Conservation (phyloP, 2,797 vertebrate genomes). For the Sarcophilus harrisii region DNA sequence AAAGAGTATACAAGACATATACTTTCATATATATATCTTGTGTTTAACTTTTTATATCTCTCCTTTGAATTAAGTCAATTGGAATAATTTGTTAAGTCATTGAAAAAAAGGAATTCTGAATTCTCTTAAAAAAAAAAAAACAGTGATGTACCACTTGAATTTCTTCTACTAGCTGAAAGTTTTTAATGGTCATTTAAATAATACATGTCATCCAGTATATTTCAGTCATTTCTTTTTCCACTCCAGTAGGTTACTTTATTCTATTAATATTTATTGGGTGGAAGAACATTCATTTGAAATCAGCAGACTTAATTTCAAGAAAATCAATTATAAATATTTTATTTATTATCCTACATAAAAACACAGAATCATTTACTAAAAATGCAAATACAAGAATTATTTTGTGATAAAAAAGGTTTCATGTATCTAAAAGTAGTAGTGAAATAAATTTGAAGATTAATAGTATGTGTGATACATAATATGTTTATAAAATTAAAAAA, state of each 20-base stretch:
- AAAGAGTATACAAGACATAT: background rate
- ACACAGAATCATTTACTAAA: slow-evolving; percentile 38
- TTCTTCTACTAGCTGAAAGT: slow-evolving; percentile 75
- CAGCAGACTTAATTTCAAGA: slow-evolving; percentile 77
- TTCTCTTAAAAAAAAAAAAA: slow-evolving; percentile 56
- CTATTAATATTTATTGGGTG: slow-evolving; percentile 83
- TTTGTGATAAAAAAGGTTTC: slow-evolving; percentile 53
- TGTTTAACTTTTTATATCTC: background rate
- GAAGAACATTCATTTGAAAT: slow-evolving; percentile 70
- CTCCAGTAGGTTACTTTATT: slow-evolving; percentile 75
- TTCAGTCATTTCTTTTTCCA: slow-evolving; percentile 74
- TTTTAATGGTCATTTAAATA: slow-evolving; percentile 83
- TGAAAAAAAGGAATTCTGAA: background rate
- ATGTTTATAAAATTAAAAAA: slow-evolving; percentile 70
- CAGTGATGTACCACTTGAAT: slow-evolving; percentile 72
- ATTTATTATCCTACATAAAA: slow-evolving; percentile 76
- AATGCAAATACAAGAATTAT: slow-evolving; percentile 75
- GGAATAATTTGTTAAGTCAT: background rate
- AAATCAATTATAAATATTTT: slow-evolving; percentile 81
- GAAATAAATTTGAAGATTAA: slow-evolving; percentile 73
- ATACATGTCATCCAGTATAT: slow-evolving; percentile 78
- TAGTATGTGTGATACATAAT: slow-evolving; percentile 40
- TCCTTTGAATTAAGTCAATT: background rate
- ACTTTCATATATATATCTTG: background rate
- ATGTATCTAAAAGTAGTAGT: slow-evolving; percentile 63